Evolutionary conservation across 1,140 invertebrate genomes (phyloP), one percentile per base, ranked within the genome.

Genomic region (Diachasma alloeum): DNA sequence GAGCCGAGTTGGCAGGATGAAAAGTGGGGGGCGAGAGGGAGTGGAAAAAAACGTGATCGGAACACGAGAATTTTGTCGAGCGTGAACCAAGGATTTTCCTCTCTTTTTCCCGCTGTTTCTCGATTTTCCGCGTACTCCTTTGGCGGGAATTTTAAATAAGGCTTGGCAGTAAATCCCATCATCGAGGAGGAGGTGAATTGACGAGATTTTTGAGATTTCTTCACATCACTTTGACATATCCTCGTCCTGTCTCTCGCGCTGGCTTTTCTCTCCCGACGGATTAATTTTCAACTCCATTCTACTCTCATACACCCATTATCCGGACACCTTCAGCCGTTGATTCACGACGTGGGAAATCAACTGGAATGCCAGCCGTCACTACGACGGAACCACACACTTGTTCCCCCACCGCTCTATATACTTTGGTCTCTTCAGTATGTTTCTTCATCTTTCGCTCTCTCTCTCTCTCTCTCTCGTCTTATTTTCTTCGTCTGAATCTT

Each of bases 261-360:
- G 15, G 5, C n/a, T 24, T 56, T 17, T 42, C 39, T 11, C 39
- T 6, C 10, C 39, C 10, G 4, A 4, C 4, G 31, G 31, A 68
- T 68, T 37, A 70, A 44, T 48, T 44, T n/a, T 48, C 39, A 44
- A 46, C 17, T 39, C n/a, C 39, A 22, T 44, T 42, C 36, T 39
- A 24, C 22, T 63, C 37, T 74, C 56, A 69, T 46, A 46, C 48
- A n/a, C 11, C 71, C 46, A 79, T 76, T 74, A 69, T 73, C 68
- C 42, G 71, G 56, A 24, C 70, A 19, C 48, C 53, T 74, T 66
- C 74, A 76, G 48, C 73, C n/a, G 31, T 39, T 79, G 71, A 76
- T 79, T 76, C 74, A 79, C 74, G 71, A 76, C 42, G 78, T 76
- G 78, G 39, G 73, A 79, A 79, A 79, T 79, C 78, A 79, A 79